Evolutionary conservation across 2,797 vertebrate species (phyloP).

Genomic region (Glyptemys insculpta): DNA sequence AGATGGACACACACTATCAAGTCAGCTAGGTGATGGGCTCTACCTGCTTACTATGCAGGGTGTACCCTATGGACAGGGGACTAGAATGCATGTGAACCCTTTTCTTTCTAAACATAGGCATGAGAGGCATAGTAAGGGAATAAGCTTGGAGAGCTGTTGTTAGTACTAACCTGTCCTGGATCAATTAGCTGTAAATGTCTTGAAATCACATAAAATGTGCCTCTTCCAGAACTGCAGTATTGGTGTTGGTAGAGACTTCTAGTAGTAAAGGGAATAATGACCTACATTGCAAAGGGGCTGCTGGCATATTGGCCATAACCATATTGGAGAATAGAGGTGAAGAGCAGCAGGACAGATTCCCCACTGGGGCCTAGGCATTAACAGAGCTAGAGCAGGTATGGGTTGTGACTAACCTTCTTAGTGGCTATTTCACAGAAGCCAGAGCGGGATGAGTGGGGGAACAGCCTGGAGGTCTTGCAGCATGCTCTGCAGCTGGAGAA

Average conservation of each 20-base stretch:
- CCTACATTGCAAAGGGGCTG: not conserved
- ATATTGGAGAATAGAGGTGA: not conserved
- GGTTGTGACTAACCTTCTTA: not conserved
- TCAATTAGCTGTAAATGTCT: not conserved
- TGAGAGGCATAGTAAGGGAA: not conserved
- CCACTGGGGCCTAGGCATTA: not conserved
- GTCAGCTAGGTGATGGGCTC: not conserved
- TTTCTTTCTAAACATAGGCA: not conserved
- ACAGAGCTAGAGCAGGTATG: not conserved
- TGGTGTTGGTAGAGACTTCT: not conserved
- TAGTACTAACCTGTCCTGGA: not conserved
- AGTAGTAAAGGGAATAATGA: not conserved
- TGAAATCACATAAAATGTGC: not conserved
- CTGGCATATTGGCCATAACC: not conserved
- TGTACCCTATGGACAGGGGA: not conserved
- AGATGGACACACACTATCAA: not conserved
- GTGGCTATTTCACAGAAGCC: not conserved
- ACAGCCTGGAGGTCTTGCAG: not conserved
- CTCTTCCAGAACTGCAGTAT: not conserved
- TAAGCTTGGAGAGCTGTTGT: not conserved
- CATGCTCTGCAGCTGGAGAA: not conserved
- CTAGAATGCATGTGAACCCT: not conserved
- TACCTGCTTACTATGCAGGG: not conserved
- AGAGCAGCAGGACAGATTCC: not conserved
- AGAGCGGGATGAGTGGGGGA: not conserved